A percentile compares a stretch with the other conserved stretches of the same genome.
These are phyloP conservation scores for Drosophila kohkoa DNA, from an alignment of 1,140 invertebrate genomes.

Conservation along the genomic window DNA sequence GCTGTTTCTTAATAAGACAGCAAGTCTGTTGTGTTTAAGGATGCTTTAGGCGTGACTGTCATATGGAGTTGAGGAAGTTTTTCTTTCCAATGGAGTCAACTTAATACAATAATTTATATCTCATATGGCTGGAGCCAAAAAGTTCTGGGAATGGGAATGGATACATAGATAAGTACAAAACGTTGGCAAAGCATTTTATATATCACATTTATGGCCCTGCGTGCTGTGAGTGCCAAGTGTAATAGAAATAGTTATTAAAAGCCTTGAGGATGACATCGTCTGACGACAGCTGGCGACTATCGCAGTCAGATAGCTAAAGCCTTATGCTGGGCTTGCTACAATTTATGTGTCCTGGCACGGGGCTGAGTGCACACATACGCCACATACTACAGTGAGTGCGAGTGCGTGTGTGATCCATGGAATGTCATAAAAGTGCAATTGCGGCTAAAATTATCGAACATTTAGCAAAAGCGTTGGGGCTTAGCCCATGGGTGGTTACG, in stretches of 20 bases:
- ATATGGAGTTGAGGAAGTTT: background rate
- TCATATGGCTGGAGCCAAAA: background rate
- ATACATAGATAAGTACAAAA: constrained; percentile 70
- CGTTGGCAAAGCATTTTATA: constrained; percentile 63
- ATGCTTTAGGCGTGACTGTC: background rate
- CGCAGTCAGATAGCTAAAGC: constrained; percentile 45
- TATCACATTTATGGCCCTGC: constrained; percentile 50
- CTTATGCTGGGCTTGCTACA: constrained; percentile 51
- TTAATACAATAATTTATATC: constrained; percentile 19
- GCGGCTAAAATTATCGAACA: constrained; percentile 80
- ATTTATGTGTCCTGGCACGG: constrained; percentile 62
- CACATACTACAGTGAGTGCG: background rate
- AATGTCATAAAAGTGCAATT: constrained; percentile 80
- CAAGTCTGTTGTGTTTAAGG: background rate
- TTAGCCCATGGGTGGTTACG: constrained; percentile 69
- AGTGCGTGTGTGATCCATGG: constrained; percentile 67
- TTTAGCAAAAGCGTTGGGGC: constrained; percentile 75
- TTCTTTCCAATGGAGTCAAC: background rate
- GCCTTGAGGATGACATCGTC: constrained; percentile 44
- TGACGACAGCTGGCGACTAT: constrained; percentile 57
- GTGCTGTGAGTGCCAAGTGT: constrained; percentile 75
- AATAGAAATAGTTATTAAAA: constrained; percentile 81
- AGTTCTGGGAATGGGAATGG: constrained; percentile 20
- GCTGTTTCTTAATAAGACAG: background rate
- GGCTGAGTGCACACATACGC: constrained; percentile 15